Evolutionary conservation across 2,888 invertebrate genomes (phyloP).

Genomic region (Yponomeuta evonymella): DNA sequence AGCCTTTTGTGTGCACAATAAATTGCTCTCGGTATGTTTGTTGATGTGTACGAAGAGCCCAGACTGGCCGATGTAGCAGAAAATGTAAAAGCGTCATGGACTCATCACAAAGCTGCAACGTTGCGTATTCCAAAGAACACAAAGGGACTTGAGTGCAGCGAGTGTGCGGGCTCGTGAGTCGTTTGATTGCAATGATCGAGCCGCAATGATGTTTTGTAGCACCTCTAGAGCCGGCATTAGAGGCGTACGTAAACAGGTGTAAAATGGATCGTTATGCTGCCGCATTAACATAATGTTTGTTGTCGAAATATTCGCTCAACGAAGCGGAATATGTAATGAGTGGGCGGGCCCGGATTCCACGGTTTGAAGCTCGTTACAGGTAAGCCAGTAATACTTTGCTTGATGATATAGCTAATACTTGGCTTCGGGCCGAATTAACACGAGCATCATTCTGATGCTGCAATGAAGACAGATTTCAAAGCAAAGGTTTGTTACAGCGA

Average conservation of each 20-base stretch:
- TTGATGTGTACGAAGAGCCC: not conserved
- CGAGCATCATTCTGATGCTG: conserved; percentile 25
- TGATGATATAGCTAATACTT: conserved; percentile 16
- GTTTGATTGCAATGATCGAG: conserved; percentile 10
- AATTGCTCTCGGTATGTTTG: not conserved
- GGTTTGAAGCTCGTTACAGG: conserved; percentile 53
- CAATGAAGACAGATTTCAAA: conserved; percentile 50
- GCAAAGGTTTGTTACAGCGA: conserved; percentile 26
- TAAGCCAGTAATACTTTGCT: conserved; percentile 46
- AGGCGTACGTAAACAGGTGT: conserved; percentile 67
- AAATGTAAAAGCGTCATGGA: not conserved
- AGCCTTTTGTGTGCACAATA: not conserved
- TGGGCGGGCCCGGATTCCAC: conserved; percentile 52
- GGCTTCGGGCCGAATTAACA: conserved; percentile 18
- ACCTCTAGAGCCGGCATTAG: conserved; percentile 28
- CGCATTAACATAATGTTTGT: conserved; percentile 71
- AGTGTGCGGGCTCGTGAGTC: not conserved
- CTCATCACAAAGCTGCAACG: conserved; percentile 1
- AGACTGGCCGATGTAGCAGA: not conserved
- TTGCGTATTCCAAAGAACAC: conserved; percentile 2
- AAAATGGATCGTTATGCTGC: conserved; percentile 65
- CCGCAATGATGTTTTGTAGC: not conserved
- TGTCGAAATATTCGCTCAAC: conserved; percentile 67
- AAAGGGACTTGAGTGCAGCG: conserved; percentile 5
- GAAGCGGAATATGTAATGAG: conserved; percentile 66